Base-by-base conservation (phyloP, 2,888 invertebrate genomes). In the Pediacus dermestoides region DNA sequence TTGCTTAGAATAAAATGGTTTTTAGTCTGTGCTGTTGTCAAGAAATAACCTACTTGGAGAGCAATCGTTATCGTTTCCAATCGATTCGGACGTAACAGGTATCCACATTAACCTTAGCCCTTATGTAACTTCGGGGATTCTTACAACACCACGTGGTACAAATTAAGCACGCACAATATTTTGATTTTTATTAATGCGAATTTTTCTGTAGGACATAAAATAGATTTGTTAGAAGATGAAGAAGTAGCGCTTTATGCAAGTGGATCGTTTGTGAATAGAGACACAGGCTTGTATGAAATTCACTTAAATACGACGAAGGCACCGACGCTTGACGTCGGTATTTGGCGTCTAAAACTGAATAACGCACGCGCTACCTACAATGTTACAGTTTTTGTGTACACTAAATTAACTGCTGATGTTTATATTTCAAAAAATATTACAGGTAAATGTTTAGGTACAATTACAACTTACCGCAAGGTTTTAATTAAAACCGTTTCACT, bases 141-240 rank as follows among this genome's bases (percentile, higher is more conserved):
- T 61, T 23, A 48, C 34, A 39, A 46, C 60, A 25, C 63, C 64
- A 16, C 42, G 34, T 31, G 63, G 65, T 64, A 55, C 18, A 32
- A 35, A 13, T 11, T 25, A 11, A 14, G 12, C 26, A n/a, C 22
- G 32, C 9, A 35, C 13, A 33, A 21, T 30, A 22, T 21, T n/a
- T 37, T 33, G 44, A 31, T 9, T 18, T 16, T 12, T 18, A 9
- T 22, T 38, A 32, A 21, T 22, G 25, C n/a, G n/a, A n/a, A n/a
- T n/a, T n/a, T n/a, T n/a, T 18, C 42, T 34, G 18, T 66, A 77
- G 77, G 70, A 14, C 70, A 72, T 8, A 71, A 70, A 57, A 70
- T 77, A 27, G 72, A 76, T 56, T 58, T 77, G 2, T 70, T 71
- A 65, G 73, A 74, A 60, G 53, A 53, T 12, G 60, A 70, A 1